Evolutionary conservation across 2,888 invertebrate genomes (phyloP).

Genomic region (Habrosyne pyritoides): DNA sequence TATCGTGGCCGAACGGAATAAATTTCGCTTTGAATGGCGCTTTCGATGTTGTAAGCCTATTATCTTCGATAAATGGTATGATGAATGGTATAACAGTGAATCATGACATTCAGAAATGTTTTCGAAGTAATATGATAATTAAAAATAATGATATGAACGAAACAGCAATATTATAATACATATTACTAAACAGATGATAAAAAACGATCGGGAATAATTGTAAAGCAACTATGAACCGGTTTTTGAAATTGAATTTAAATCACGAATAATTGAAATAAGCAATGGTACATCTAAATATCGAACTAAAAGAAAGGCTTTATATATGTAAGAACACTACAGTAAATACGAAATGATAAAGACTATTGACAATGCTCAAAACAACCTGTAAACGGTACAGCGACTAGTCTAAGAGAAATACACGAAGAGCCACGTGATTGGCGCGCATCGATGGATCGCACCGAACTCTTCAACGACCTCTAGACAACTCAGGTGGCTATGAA

Average conservation of each 20-base stretch:
- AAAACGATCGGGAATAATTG: too few species aligned
- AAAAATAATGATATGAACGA: neutral
- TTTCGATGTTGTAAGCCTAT: slow-evolving; percentile 15
- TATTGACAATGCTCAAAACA: slow-evolving; percentile 8
- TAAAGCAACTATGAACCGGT: too few species aligned
- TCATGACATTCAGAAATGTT: neutral
- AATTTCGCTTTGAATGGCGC: slow-evolving; percentile 34
- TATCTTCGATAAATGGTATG: neutral
- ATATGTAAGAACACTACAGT: too few species aligned
- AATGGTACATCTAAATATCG: too few species aligned
- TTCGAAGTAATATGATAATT: neutral
- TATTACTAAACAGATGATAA: too few species aligned
- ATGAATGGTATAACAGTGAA: neutral
- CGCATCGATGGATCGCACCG: slow-evolving; percentile 49
- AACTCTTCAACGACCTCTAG: slow-evolving; percentile 68
- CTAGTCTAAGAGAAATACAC: slow-evolving; percentile 24
- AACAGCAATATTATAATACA: too few species aligned
- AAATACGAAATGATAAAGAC: neutral
- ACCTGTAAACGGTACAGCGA: slow-evolving; percentile 4
- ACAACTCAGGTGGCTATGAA: slow-evolving; percentile 66
- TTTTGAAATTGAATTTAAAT: too few species aligned
- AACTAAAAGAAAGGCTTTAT: too few species aligned
- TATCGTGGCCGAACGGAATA: slow-evolving; percentile 42
- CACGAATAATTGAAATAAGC: too few species aligned
- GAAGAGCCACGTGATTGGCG: slow-evolving; percentile 59